Percentiles rank a stretch among this genome's conserved stretches.
Conservation (phyloP, 2,888 invertebrate species). For the Harpalus rubripes region DNA sequence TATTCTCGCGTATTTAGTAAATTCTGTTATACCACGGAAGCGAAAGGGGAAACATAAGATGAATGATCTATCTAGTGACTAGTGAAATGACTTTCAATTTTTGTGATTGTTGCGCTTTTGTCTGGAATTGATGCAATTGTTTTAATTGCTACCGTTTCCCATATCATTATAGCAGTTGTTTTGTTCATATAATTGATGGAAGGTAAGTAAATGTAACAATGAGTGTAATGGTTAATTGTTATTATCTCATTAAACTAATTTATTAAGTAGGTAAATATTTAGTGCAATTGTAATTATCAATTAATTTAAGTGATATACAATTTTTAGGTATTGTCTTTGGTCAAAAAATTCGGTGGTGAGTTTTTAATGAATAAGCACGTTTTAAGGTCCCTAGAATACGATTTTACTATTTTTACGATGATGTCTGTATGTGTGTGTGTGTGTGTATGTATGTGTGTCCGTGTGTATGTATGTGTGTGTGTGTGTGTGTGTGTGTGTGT, state of each 20-base stretch:
- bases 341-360: too few species aligned
- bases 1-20: not conserved
- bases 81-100: slow-evolving; percentile 35
- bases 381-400: too few species aligned
- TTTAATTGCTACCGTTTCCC: slow-evolving; percentile 39
- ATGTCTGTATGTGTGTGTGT: too few species aligned
- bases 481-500: too few species aligned
- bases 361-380: too few species aligned
- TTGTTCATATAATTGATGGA: slow-evolving; percentile 9
- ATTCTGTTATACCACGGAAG: slow-evolving; percentile 19
- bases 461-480: too few species aligned
- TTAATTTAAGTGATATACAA: not conserved
- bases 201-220: not conserved
- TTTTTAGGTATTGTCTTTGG: too few species aligned
- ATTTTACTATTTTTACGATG: not conserved
- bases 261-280: not conserved
- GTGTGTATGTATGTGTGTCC: too few species aligned
- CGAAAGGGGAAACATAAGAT: slow-evolving; percentile 31
- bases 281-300: not conserved
- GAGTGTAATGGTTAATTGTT: slow-evolving; percentile 1
- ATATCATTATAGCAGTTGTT: not conserved
- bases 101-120: slow-evolving; percentile 47
- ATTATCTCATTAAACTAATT: not conserved
- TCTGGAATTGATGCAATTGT: slow-evolving; percentile 32
- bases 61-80: not conserved